These are phyloP conservation scores for Drosophila nebulosa DNA, from an alignment of 1,140 invertebrate species.

Conservation along the genomic window DNA sequence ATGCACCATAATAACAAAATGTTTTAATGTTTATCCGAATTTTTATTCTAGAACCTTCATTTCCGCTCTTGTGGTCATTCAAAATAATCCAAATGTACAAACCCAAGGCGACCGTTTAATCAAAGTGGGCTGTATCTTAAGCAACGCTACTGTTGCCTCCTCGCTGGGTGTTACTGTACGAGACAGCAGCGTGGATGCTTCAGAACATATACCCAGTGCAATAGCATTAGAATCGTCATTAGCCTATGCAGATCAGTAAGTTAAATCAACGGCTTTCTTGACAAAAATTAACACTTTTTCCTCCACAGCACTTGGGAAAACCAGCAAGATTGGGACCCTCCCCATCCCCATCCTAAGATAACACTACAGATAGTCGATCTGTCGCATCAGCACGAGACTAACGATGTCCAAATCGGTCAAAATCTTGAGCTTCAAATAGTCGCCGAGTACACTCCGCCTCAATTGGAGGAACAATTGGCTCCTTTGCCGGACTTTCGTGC, in stretches of 20 bases:
- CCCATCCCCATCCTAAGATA: conserved; percentile 57
- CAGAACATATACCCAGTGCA: conserved; percentile 63
- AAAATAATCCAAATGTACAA: conserved; percentile 86
- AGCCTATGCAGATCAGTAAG: conserved; percentile 67
- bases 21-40: conserved; percentile 21
- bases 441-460: conserved; percentile 56
- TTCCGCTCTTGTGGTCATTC: conserved; percentile 84
- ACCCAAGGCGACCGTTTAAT: conserved; percentile 85
- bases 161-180: conserved; percentile 12
- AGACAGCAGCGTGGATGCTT: conserved; percentile 37
- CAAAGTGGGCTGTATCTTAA: conserved; percentile 84
- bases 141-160: conserved; percentile 46
- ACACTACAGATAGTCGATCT: conserved; percentile 70
- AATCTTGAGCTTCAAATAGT: conserved; percentile 72
- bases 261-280: background rate
- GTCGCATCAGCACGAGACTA: conserved; percentile 70
- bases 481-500: conserved; percentile 70
- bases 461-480: conserved; percentile 52
- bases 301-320: background rate
- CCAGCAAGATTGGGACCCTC: conserved; percentile 2
- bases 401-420: conserved; percentile 76
- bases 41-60: conserved; percentile 82
- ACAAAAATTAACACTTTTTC: background rate
- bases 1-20: no score
- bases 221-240: conserved; percentile 72